These are phyloP conservation scores for Leptestheria dahalacensis DNA, from an alignment of 1,140 invertebrate species.

Conservation along the genomic window DNA sequence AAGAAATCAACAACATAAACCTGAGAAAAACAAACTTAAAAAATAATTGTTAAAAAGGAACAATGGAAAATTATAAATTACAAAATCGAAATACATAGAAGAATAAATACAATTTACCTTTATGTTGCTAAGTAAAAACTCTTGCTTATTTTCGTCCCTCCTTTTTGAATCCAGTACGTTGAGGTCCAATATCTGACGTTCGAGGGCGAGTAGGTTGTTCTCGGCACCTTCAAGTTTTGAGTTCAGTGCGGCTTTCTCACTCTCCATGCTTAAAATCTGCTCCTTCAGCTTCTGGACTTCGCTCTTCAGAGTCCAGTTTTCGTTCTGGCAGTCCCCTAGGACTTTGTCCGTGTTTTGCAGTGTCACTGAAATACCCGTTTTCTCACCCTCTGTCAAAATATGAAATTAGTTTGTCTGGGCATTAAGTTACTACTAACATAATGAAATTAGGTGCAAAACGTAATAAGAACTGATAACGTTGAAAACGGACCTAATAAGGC, in stretches of 20 bases:
- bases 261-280: neutral
- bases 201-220: neutral
- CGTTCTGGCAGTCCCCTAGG: neutral
- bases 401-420: neutral
- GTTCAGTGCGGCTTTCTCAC: neutral
- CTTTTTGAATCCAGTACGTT: constrained; percentile 3
- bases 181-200: constrained; percentile 4
- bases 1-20: too few relatives aligned
- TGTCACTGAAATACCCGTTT: neutral
- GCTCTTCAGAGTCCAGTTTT: neutral
- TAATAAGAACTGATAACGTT: neutral
- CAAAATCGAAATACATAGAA: neutral
- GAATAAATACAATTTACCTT: neutral
- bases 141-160: constrained; percentile 4
- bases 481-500: constrained; percentile 3
- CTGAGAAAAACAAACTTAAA: too few relatives aligned
- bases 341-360: neutral
- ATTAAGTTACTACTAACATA: too few relatives aligned
- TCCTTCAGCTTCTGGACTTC: neutral
- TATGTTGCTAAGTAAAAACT: neutral
- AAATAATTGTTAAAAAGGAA: too few relatives aligned
- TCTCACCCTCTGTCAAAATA: constrained; percentile 3
- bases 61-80: neutral
- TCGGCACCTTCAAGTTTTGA: constrained; percentile 1
- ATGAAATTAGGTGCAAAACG: neutral